Evolutionary conservation across 2,113 vertebrate genomes (phyloP), one percentile per base, ranked within the genome.

Genomic region (Penelope pileata): DNA sequence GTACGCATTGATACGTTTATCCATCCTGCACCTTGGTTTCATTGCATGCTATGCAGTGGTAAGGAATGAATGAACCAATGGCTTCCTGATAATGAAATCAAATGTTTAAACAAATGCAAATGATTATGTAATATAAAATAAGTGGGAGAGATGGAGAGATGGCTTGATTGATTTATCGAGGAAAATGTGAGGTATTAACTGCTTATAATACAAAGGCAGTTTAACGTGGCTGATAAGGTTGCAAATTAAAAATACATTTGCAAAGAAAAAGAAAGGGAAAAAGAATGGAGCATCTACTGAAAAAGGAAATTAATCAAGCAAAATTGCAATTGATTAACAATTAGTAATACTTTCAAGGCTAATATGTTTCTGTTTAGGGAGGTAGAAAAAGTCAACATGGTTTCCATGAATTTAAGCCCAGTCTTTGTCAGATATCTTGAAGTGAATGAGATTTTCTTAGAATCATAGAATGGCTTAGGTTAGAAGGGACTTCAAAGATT

Each of bases 241-340:
- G 26, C 47, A 73, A 63, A 92, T 93, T 93, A 87, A 93, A 95
- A 95, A 89, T 18, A 72, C 30, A 64, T 86, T 91, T 95, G 56
- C 40, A 82, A 90, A 90, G 26, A 51, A 74, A 86, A 95, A 80
- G 32, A 74, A 73, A 70, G 10, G 9, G 26, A 70, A 80, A 9
- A 76, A 73, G 67, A 88, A 86, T 7, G 7, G 18, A 88, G 11
- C 15, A 59, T 2, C 19, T 50, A 53, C 32, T 67, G 60, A 81
- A 94, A 92, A 95, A 84, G 47, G 17, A 89, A 89, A 91, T 93
- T 79, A 92, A 90, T 95, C 62, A 68, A 64, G 27, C 7, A 94
- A 90, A 84, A 92, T 24, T 79, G 75, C 85, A 93, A 93, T 72
- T 0, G 2, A 94, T 82, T 89, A 79, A 85, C 82, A 88, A 48